Percentiles rank a stretch among this genome's conserved stretches.
Evolutionary conservation across 2,888 invertebrate species (phyloP).

Genomic region (Cephus rjabovi): DNA sequence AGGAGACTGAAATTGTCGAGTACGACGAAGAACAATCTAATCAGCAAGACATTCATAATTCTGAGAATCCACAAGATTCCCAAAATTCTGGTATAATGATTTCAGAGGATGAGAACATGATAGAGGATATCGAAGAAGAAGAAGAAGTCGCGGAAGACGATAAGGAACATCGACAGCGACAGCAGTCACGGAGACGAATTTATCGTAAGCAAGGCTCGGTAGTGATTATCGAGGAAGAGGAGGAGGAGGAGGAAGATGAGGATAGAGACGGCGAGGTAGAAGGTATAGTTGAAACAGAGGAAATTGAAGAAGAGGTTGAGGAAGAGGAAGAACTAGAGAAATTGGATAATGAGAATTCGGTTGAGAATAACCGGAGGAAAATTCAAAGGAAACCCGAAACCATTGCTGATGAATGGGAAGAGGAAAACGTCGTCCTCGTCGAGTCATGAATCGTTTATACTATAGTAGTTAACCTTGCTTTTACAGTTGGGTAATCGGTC

Average conservation of each 20-base stretch:
- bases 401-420: slow-evolving; percentile 54
- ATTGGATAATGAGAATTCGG: slow-evolving; percentile 74
- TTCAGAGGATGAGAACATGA: slow-evolving; percentile 25
- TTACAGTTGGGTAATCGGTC: neutral
- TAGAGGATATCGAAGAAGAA: slow-evolving; percentile 32
- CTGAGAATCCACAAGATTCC: slow-evolving; percentile 56
- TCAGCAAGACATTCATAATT: slow-evolving; percentile 56
- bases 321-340: slow-evolving; percentile 66
- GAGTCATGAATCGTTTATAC: slow-evolving; percentile 29
- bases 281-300: slow-evolving; percentile 9
- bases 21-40: slow-evolving; percentile 54
- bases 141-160: slow-evolving; percentile 34
- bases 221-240: slow-evolving; percentile 58
- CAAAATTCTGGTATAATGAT: slow-evolving; percentile 58
- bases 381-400: slow-evolving; percentile 30
- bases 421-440: slow-evolving; percentile 44
- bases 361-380: slow-evolving; percentile 61
- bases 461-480: neutral
- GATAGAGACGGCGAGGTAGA: neutral
- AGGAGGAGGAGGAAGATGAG: slow-evolving; percentile 41
- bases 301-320: slow-evolving; percentile 9
- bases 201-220: slow-evolving; percentile 32
- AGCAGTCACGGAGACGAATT: slow-evolving; percentile 54
- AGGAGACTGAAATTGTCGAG: slow-evolving; percentile 65
- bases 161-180: slow-evolving; percentile 62